Evolutionary conservation across 1,140 invertebrate genomes (phyloP).

Genomic region (Lasioglossum baleicum): DNA sequence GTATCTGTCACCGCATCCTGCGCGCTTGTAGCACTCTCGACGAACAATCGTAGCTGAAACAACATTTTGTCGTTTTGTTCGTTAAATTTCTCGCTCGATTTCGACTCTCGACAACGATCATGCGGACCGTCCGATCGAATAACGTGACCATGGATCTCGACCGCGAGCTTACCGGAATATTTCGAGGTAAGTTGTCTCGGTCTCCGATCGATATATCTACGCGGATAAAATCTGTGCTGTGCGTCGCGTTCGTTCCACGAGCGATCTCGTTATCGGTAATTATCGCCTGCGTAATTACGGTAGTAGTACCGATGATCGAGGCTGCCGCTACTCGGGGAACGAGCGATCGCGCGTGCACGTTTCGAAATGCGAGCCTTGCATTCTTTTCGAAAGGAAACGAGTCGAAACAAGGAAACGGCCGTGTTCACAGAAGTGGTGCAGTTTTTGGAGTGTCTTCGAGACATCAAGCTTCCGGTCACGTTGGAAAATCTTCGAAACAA

Average conservation of each 20-base stretch:
- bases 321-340: too few species aligned
- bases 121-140: background rate
- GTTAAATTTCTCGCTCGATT: background rate
- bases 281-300: too few species aligned
- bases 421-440: conserved; percentile 67
- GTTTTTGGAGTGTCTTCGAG: conserved; percentile 69
- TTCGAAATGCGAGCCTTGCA: too few species aligned
- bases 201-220: too few species aligned
- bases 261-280: too few species aligned
- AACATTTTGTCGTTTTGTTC: too few species aligned
- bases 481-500: conserved; percentile 61
- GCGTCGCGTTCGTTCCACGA: too few species aligned
- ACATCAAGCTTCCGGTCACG: conserved; percentile 63
- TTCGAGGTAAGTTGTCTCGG: conserved; percentile 47
- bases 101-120: background rate
- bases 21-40: background rate
- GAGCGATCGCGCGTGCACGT: too few species aligned
- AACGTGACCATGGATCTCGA: conserved; percentile 44
- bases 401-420: too few species aligned
- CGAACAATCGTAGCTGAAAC: background rate
- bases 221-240: too few species aligned
- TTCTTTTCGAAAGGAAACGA: too few species aligned
- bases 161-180: conserved; percentile 32
- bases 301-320: background rate
- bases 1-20: conserved; percentile 1